phyloP scores from a whole-genome alignment of 1,140 invertebrate genomes.

The Caenorhabditis elegans region DNA sequence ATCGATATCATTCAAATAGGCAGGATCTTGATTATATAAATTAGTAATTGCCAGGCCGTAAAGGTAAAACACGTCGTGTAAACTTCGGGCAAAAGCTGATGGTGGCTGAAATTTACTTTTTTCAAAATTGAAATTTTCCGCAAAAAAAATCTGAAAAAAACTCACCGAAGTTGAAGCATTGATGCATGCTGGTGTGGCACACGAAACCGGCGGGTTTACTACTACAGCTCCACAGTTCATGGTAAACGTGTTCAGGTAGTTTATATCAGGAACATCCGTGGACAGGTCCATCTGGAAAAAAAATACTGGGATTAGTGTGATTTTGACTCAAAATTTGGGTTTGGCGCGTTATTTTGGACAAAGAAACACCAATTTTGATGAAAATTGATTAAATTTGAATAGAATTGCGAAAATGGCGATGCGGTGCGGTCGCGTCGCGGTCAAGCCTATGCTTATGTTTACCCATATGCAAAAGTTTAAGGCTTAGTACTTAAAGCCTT shows the following conservation, averaged over 20 bases:
- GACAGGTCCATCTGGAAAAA: not conserved
- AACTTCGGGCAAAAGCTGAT: not conserved
- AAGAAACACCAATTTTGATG: no score
- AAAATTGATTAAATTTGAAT: no score
- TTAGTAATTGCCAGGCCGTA: not conserved
- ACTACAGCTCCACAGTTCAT: not conserved
- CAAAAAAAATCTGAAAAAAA: not conserved
- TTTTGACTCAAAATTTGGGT: no score
- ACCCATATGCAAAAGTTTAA: no score
- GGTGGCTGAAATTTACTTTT: not conserved
- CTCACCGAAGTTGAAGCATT: not conserved
- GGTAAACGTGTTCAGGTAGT: not conserved
- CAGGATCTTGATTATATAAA: not conserved
- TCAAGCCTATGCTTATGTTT: no score
- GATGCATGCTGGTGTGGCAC: not conserved
- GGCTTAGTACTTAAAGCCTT: no score
- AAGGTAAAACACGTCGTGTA: slow-evolving; percentile 28
- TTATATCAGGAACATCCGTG: not conserved
- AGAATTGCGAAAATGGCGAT: no score
- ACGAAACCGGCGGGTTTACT: not conserved
- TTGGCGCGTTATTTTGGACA: no score
- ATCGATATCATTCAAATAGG: not conserved
- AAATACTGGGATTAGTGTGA: no score
- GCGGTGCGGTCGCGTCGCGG: no score
- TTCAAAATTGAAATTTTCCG: no score